Conservation (phyloP, 2,797 vertebrate species). For the Coregonus sp. region DNA sequence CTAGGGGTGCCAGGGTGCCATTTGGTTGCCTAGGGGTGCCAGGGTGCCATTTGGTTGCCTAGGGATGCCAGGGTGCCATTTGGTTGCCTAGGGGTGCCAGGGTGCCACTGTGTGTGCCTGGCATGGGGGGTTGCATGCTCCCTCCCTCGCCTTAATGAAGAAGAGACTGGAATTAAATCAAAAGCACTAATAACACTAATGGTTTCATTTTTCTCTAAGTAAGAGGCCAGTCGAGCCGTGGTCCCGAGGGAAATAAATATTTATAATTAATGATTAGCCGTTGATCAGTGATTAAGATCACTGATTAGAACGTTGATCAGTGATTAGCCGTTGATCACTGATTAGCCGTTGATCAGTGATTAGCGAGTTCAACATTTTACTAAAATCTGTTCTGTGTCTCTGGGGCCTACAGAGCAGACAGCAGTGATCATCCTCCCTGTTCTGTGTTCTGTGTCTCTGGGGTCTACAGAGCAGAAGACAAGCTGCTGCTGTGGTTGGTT, state of each 20-base stretch:
- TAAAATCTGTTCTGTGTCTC: background rate
- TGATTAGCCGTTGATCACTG: too few relatives aligned
- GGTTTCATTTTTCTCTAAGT: constrained; percentile 26
- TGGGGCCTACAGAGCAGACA: background rate
- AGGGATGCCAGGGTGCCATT: too few relatives aligned
- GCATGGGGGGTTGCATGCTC: constrained; percentile 5
- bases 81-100: too few relatives aligned
- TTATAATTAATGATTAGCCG: constrained; percentile 48
- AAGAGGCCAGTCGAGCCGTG: background rate
- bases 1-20: too few relatives aligned
- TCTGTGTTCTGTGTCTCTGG: too few relatives aligned
- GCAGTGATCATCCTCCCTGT: too few relatives aligned
- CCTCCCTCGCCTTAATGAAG: constrained; percentile 38
- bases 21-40: too few relatives aligned
- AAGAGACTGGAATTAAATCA: constrained; percentile 47
- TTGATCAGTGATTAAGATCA: constrained; percentile 48
- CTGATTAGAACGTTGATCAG: constrained; percentile 44
- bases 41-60: too few relatives aligned
- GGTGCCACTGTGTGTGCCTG: background rate
- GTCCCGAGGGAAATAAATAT: constrained; percentile 31
- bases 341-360: constrained; percentile 13
- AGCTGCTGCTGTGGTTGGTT: background rate
- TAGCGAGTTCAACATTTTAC: constrained; percentile 31
- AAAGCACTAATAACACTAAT: constrained; percentile 53
- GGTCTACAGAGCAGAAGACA: too few relatives aligned